phyloP scores from a whole-genome alignment of 1,140 invertebrate species.

The Branchinecta lindahli region DNA sequence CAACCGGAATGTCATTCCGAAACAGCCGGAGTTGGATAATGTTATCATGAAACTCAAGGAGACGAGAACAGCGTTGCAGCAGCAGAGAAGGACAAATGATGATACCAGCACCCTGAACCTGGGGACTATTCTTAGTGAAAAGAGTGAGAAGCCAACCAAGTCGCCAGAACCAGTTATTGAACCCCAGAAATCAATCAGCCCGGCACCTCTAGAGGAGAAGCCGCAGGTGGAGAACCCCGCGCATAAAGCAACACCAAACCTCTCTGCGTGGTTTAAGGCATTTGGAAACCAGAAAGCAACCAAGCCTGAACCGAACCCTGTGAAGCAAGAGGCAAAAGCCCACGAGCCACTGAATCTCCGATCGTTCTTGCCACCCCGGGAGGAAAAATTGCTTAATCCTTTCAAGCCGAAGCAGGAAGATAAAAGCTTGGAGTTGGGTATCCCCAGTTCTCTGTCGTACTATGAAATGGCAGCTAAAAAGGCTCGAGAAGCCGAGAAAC shows the following conservation, averaged over 20 bases:
- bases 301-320: slow-evolving; percentile 19
- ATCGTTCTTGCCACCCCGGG: not conserved
- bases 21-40: not conserved
- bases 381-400: not conserved
- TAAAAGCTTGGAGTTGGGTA: not conserved
- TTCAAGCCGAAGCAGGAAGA: not conserved
- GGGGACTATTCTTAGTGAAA: slow-evolving; percentile 9
- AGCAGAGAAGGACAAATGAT: not conserved
- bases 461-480: not conserved
- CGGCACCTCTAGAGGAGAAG: not conserved
- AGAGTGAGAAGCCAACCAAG: slow-evolving; percentile 18
- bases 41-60: slow-evolving; percentile 4
- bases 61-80: not conserved
- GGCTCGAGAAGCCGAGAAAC: not conserved
- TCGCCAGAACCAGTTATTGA: slow-evolving; percentile 20
- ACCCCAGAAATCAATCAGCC: slow-evolving; percentile 15
- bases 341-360: not conserved
- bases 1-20: slow-evolving; percentile 2
- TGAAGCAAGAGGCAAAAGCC: slow-evolving; percentile 10
- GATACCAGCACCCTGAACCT: not conserved
- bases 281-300: slow-evolving; percentile 57
- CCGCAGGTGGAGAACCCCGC: slow-evolving; percentile 30
- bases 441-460: not conserved
- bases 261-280: slow-evolving; percentile 77
- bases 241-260: slow-evolving; percentile 58